Evolutionary conservation across 2,797 vertebrate genomes (phyloP).

Genomic region (Micrastur ruficollis): DNA sequence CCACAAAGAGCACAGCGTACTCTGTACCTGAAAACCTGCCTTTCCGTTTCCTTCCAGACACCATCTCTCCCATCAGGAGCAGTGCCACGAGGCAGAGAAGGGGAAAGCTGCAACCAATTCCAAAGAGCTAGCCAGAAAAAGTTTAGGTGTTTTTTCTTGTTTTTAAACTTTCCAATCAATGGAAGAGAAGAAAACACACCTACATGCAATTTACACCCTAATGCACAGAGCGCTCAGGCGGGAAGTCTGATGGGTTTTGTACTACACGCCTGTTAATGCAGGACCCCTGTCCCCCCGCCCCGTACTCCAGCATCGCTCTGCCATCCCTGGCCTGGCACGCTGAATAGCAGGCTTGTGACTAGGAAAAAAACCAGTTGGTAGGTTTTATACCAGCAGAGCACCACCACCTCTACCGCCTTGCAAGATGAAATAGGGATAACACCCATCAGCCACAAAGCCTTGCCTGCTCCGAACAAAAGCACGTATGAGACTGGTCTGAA

Average conservation of each 20-base stretch:
- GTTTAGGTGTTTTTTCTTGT: too few relatives aligned
- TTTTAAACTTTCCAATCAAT: not conserved
- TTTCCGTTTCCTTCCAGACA: not conserved
- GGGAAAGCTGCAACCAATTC: not conserved
- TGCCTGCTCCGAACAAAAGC: too few relatives aligned
- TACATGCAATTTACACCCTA: fast-evolving
- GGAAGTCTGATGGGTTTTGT: fast-evolving
- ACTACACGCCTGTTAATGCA: fast-evolving
- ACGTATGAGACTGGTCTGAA: fast-evolving
- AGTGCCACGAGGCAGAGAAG: not conserved
- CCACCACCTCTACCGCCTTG: fast-evolving
- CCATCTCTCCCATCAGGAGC: fast-evolving
- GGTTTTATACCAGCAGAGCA: not conserved
- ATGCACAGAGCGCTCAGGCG: fast-evolving
- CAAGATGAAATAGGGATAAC: not conserved
- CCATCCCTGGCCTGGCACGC: fast-evolving
- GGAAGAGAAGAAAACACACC: not conserved
- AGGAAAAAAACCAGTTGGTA: too few relatives aligned
- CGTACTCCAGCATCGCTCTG: not conserved
- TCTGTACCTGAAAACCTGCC: not conserved
- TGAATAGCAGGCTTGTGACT: not conserved
- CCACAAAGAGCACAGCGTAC: fast-evolving
- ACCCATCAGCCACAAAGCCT: not conserved
- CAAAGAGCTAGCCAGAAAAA: fast-evolving
- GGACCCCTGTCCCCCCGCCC: not conserved